phyloP scores from a whole-genome alignment of 1,140 invertebrate genomes.

The Sogatella furcifera region DNA sequence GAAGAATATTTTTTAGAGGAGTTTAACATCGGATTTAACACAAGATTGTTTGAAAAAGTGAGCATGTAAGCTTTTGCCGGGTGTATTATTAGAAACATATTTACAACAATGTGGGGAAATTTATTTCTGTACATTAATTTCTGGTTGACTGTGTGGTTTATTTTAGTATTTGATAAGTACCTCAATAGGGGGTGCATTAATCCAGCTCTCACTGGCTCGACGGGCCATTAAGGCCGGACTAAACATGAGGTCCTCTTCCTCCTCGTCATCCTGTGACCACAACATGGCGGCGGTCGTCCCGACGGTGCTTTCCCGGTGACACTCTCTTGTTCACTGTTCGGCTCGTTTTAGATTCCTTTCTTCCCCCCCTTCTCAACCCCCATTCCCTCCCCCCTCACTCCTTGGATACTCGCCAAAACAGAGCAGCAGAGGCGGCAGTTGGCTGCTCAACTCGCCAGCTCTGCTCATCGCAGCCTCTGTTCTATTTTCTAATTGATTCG shows the following conservation, averaged over 20 bases:
- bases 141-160: too few relatives aligned
- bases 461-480: not conserved
- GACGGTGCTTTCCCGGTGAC: not conserved
- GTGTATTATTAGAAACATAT: too few relatives aligned
- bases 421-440: not conserved
- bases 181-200: conserved; percentile 70
- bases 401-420: not conserved
- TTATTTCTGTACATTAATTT: too few relatives aligned
- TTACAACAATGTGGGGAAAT: too few relatives aligned
- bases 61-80: too few relatives aligned
- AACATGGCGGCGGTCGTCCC: conserved; percentile 37
- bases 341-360: not conserved
- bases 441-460: not conserved
- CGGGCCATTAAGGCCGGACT: conserved; percentile 72
- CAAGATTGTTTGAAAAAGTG: too few relatives aligned
- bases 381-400: not conserved
- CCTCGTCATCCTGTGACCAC: conserved; percentile 58
- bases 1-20: too few relatives aligned
- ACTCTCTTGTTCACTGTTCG: not conserved
- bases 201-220: conserved; percentile 75
- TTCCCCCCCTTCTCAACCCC: not conserved
- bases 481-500: not conserved
- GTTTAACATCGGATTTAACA: too few relatives aligned
- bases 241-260: conserved; percentile 73
- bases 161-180: conserved; percentile 34